phyloP scores from a whole-genome alignment of 2,113 vertebrate genomes.

The Nanorana parkeri region DNA sequence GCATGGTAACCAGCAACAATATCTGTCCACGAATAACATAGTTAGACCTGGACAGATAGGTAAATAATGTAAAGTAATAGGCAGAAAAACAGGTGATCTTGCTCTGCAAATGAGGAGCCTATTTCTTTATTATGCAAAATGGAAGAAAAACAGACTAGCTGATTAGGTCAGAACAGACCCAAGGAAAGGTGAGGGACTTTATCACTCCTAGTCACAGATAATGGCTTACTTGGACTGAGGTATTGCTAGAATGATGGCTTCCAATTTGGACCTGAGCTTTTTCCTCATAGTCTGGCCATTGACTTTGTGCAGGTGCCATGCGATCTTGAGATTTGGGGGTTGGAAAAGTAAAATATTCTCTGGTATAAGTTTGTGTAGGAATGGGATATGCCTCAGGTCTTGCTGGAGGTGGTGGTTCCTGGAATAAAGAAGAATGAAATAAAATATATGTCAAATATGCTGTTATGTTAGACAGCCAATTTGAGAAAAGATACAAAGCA shows the following conservation, averaged over 20 bases:
- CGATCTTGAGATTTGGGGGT: slow-evolving; percentile 92
- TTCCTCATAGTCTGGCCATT: slow-evolving; percentile 88
- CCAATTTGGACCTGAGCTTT: slow-evolving; percentile 75
- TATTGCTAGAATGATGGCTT: slow-evolving; percentile 76
- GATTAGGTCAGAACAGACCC: not conserved
- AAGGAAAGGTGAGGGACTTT: not conserved
- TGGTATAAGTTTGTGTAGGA: slow-evolving; percentile 93
- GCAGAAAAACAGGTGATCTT: not conserved
- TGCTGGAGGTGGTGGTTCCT: slow-evolving; percentile 88
- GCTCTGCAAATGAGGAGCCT: too few species aligned
- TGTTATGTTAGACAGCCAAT: too few species aligned
- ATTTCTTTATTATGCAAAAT: too few species aligned
- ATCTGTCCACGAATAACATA: too few species aligned
- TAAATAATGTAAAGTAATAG: not conserved
- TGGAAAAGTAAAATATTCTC: slow-evolving; percentile 97
- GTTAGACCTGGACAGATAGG: not conserved
- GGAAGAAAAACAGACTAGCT: not conserved
- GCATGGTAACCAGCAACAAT: too few species aligned
- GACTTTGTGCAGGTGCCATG: slow-evolving; percentile 79
- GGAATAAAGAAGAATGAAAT: slow-evolving; percentile 26
- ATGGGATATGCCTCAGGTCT: slow-evolving; percentile 95
- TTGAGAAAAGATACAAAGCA: too few species aligned
- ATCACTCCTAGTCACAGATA: not conserved
- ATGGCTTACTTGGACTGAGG: slow-evolving; percentile 81
- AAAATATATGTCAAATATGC: too few species aligned